phyloP scores from a whole-genome alignment of 2,888 invertebrate species.

The Rhodophaea formosa region DNA sequence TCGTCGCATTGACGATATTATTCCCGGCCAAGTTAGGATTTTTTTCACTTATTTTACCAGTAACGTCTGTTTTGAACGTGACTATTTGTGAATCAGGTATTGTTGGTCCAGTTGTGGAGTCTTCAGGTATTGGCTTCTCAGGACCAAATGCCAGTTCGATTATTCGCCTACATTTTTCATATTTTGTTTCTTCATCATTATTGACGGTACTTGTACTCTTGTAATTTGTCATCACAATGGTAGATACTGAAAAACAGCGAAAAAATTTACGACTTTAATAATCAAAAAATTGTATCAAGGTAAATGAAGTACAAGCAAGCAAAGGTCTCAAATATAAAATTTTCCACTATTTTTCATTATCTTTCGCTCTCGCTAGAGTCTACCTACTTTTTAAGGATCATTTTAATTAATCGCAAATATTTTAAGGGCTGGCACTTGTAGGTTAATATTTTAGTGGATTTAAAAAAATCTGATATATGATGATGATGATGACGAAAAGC shows the following conservation, averaged over 20 bases:
- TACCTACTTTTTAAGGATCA: too few species aligned
- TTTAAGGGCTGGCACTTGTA: too few species aligned
- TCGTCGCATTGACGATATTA: background rate
- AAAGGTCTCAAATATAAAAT: background rate
- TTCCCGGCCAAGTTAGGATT: too few species aligned
- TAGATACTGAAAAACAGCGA: constrained; percentile 14
- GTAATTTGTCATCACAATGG: background rate
- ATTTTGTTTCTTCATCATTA: background rate
- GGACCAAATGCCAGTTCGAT: background rate
- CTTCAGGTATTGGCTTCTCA: background rate
- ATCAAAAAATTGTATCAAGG: background rate
- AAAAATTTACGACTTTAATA: background rate
- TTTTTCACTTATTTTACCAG: background rate
- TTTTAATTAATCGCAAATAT: too few species aligned
- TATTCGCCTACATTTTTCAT: background rate
- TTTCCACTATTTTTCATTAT: constrained; percentile 9
- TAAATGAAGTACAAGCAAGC: background rate
- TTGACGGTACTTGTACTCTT: background rate
- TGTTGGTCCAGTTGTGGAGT: constrained; percentile 1
- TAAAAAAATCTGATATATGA: too few species aligned
- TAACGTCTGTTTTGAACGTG: background rate
- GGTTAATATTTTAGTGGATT: too few species aligned
- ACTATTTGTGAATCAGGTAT: background rate
- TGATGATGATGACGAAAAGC: too few species aligned
- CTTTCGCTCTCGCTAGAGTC: background rate